Evolutionary conservation across 2,113 vertebrate genomes (phyloP).

Genomic region (Hiodon tergisus): DNA sequence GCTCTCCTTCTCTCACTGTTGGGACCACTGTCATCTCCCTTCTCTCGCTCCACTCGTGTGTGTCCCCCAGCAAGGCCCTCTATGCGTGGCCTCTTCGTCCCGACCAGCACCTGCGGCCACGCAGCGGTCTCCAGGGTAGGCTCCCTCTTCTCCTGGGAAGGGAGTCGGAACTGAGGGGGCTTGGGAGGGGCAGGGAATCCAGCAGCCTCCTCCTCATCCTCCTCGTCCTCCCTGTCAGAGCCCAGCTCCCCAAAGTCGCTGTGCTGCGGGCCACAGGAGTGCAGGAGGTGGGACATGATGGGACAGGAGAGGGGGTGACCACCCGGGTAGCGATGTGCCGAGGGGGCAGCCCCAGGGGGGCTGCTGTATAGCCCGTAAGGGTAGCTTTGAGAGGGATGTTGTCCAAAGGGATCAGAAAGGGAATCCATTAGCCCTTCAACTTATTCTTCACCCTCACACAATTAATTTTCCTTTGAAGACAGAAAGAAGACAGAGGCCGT

Average conservation of each 20-base stretch:
- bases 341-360: constrained; percentile 42
- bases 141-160: constrained; percentile 38
- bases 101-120: constrained; percentile 52
- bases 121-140: constrained; percentile 28
- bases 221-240: constrained; percentile 34
- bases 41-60: constrained; percentile 30
- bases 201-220: constrained; percentile 26
- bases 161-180: constrained; percentile 16
- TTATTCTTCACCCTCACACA: constrained; percentile 29
- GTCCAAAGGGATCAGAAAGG: constrained; percentile 55
- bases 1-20: constrained; percentile 25
- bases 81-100: constrained; percentile 58
- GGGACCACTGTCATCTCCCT: constrained; percentile 15
- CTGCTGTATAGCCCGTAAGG: constrained; percentile 46
- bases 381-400: constrained; percentile 47
- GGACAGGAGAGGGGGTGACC: constrained; percentile 47
- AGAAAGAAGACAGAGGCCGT: constrained; percentile 26
- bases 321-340: constrained; percentile 34
- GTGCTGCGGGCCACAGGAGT: constrained; percentile 51
- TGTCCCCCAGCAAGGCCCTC: constrained; percentile 25
- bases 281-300: constrained; percentile 60
- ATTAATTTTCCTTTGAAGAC: constrained; percentile 13
- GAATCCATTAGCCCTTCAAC: constrained; percentile 53
- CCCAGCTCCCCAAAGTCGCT: constrained; percentile 28
- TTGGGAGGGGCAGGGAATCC: constrained; percentile 6